Percentiles rank a stretch among this genome's conserved stretches.
These are phyloP conservation scores for Blera fallax DNA, from an alignment of 2,888 invertebrate species.

Conservation along the genomic window DNA sequence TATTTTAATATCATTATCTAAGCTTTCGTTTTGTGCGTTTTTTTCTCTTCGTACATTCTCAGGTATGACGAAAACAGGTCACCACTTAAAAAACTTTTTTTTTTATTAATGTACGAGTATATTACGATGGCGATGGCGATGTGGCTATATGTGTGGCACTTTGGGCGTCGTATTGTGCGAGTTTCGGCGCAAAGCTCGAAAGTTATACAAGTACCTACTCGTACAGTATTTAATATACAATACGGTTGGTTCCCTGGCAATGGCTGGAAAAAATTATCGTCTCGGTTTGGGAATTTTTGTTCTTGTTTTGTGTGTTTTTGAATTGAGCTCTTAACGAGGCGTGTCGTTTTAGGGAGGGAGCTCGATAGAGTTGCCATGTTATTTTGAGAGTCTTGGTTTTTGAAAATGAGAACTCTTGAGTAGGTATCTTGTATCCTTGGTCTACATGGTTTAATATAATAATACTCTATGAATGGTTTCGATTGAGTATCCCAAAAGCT, in stretches of 20 bases:
- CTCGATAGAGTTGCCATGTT: slow-evolving; percentile 20
- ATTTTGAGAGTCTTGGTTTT: neutral
- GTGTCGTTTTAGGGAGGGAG: slow-evolving; percentile 37
- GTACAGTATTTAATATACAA: slow-evolving; percentile 10
- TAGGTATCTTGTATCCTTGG: too few relatives aligned
- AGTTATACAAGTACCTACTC: too few relatives aligned
- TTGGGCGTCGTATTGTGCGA: slow-evolving; percentile 28
- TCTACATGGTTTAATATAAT: too few relatives aligned
- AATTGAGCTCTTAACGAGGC: slow-evolving; percentile 61
- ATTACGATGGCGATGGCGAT: slow-evolving; percentile 9
- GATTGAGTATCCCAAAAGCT: too few relatives aligned
- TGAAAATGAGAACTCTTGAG: too few relatives aligned
- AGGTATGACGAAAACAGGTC: slow-evolving; percentile 72
- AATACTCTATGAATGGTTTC: too few relatives aligned
- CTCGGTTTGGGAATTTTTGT: slow-evolving; percentile 60
- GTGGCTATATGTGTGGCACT: slow-evolving; percentile 36
- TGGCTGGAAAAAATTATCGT: slow-evolving; percentile 38
- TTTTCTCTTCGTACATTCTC: slow-evolving; percentile 48
- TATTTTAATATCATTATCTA: slow-evolving; percentile 62
- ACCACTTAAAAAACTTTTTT: slow-evolving; percentile 67
- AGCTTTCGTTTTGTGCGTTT: slow-evolving; percentile 60
- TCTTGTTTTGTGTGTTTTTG: slow-evolving; percentile 61
- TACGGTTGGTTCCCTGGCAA: neutral
- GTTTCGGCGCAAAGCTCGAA: slow-evolving; percentile 63
- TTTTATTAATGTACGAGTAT: neutral